Base-by-base conservation (phyloP, 1,140 invertebrate genomes). In the Patella vulgata region DNA sequence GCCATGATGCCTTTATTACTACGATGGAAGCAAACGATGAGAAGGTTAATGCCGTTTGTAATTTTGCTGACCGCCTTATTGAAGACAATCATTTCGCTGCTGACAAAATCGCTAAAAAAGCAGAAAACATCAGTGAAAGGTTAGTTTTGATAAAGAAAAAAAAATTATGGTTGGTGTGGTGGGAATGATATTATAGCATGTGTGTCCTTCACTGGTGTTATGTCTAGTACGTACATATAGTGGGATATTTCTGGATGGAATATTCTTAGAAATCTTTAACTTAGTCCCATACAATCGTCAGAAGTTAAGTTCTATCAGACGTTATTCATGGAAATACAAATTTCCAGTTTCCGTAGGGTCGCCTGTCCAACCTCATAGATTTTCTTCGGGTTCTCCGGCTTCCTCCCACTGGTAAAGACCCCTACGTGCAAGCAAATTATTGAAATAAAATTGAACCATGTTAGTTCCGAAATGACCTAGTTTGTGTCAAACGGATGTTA, bases 21-120 rank as follows among this genome's bases (percentile, higher is more conserved):
- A 99, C 97, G 0, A 97, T 99, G 94, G 97, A 99, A 85, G 97
- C 97, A 4, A 99, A 99, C 85, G 97, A 99, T 83, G 98, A 99
- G 76, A 99, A 99, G 85, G 94, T 99, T 77, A 97, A 98, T 81
- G 91, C 90, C 3, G 93, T 99, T 17, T 90, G 96, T 2, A 91
- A 95, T 76, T 97, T 97, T 81, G 96, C 96, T 53, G 90, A 92
- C 73, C 88, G 93, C 12, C 88, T 99, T 2, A 91, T 91, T 39
- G 79, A 81, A 43, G 92, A 94, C 75, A 90, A 91, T 54, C 94
- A 97, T 85, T 95, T 86, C 83, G 93, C 91, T 79, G 89, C 91
- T 31, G 97, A 98, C 75, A 97, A 97, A 85, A 94, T 99, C 54
- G 91, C 92, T 68, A 96, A 95, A 85, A 97, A 98, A 82, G 94